Evolutionary conservation across 2,888 invertebrate genomes (phyloP), one percentile per base, ranked within the genome.

Genomic region (Orthonychiurus folsomi): DNA sequence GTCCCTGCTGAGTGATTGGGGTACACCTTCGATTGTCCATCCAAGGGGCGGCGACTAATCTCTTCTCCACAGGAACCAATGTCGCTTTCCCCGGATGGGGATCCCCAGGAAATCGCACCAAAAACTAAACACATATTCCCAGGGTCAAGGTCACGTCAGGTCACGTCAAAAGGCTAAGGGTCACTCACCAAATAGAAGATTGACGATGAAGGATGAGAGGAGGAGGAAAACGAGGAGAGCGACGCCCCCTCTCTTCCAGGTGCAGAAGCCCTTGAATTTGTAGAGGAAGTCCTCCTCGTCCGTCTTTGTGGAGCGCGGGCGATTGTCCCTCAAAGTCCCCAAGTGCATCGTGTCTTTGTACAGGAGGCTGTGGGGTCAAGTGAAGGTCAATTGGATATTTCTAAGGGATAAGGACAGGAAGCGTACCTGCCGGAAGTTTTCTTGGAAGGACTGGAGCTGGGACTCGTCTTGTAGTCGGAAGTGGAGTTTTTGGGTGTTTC

Each of bases 401-500:
- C n/a, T n/a, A n/a, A n/a, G n/a, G n/a, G n/a, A n/a, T n/a, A n/a
- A n/a, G n/a, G n/a, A n/a, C n/a, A n/a, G n/a, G n/a, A n/a, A n/a
- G n/a, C 47, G 53, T 48, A 65, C 62, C 60, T 63, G 61, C 69
- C 67, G 3, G 68, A 68, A 56, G 71, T 70, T 62, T 73, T 73
- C 63, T 73, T 73, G 26, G 71, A 71, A 54, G 72, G 71, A 63
- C 68, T 69, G 63, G 67, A 69, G 52, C 71, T 67, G 52, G 72
- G 72, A 66, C 71, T 71, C 47, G 71, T 70, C 61, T 73, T 73
- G 68, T 71, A 73, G 62, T 92, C 91, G 82, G 88, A 85, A 76
- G 87, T 86, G 76, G 87, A 85, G 82, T 88, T 89, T 81, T 91
- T 91, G 79, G 89, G 87, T 79, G 89, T 87, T 83, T 89, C 90